Evolutionary conservation across 1,140 invertebrate species (phyloP).

Genomic region (Cataglyphis hispanica): DNA sequence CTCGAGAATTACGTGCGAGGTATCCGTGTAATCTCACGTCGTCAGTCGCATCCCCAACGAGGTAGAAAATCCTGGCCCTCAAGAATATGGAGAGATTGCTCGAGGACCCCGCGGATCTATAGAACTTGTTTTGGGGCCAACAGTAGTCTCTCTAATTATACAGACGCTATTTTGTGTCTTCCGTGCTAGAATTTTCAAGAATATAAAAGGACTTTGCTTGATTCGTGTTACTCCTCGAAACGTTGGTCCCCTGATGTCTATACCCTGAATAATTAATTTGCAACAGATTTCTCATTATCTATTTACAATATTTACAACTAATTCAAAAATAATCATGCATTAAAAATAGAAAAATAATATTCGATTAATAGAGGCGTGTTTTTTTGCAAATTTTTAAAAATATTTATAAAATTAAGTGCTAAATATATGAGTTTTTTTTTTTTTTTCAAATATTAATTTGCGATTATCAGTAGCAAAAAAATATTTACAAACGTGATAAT

Average conservation of each 20-base stretch:
- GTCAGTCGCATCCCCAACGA: not conserved
- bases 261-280: slow-evolving; percentile 20
- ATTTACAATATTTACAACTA: slow-evolving; percentile 37
- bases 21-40: not conserved
- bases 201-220: slow-evolving; percentile 23
- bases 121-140: slow-evolving; percentile 69
- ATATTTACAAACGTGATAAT: not conserved
- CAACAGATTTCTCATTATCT: slow-evolving; percentile 27
- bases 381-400: not conserved
- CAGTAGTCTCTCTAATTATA: slow-evolving; percentile 57
- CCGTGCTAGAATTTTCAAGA: slow-evolving; percentile 34
- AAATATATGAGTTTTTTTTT: not conserved
- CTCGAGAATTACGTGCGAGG: not conserved
- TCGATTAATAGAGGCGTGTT: not conserved
- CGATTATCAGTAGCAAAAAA: not conserved
- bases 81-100: slow-evolving; percentile 10
- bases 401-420: slow-evolving; percentile 1
- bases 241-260: not conserved
- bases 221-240: not conserved
- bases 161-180: slow-evolving; percentile 57
- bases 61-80: not conserved
- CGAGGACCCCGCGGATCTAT: slow-evolving; percentile 63
- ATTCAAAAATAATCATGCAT: not conserved
- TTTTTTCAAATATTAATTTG: not conserved
- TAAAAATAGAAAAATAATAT: not conserved